Conservation (phyloP, 2,888 invertebrate genomes). For the Zeuzera pyrina region DNA sequence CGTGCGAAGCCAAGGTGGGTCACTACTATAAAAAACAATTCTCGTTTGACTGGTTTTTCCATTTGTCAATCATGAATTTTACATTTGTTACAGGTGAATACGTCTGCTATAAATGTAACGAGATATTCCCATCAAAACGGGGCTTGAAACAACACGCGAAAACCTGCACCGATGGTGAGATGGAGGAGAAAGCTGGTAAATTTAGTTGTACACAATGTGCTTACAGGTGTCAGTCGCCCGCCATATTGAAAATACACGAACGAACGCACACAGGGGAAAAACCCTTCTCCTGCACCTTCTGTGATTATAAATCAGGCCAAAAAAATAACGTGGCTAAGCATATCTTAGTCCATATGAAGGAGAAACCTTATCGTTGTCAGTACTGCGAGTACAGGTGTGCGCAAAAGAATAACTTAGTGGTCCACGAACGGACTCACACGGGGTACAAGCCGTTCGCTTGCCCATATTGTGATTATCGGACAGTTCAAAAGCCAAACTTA, state of each 20-base stretch:
- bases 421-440: conserved; percentile 65
- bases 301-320: conserved; percentile 65
- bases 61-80: too few relatives aligned
- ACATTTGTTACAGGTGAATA: too few relatives aligned
- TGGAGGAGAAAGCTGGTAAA: conserved; percentile 45
- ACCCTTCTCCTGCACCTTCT: conserved; percentile 60
- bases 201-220: conserved; percentile 56
- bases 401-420: conserved; percentile 64
- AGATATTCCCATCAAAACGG: conserved; percentile 49
- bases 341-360: conserved; percentile 66
- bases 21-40: too few relatives aligned
- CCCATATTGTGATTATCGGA: conserved; percentile 61
- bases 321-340: conserved; percentile 68
- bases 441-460: conserved; percentile 66
- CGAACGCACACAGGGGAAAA: conserved; percentile 64
- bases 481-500: conserved; percentile 65
- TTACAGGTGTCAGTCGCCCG: conserved; percentile 63
- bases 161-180: conserved; percentile 28
- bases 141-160: conserved; percentile 54
- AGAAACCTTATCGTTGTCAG: conserved; percentile 62
- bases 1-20: too few relatives aligned
- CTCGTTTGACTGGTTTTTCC: too few relatives aligned
- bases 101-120: conserved; percentile 50
- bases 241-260: conserved; percentile 65
- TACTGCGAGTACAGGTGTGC: conserved; percentile 67